Conservation (phyloP, 2,888 invertebrate genomes). For the Tenthredo livida region DNA sequence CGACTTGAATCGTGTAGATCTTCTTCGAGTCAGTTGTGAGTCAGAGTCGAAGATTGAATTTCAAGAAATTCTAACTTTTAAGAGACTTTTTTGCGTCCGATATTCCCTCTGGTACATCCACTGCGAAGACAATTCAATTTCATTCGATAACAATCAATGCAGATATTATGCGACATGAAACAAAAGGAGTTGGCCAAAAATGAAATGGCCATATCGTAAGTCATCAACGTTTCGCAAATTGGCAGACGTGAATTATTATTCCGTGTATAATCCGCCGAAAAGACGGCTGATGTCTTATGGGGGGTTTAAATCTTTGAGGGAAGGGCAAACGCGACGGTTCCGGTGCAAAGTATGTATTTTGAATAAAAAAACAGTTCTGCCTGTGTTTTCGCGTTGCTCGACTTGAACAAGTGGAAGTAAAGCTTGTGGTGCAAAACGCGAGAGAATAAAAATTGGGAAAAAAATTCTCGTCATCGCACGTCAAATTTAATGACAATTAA, state of each 20-base stretch:
- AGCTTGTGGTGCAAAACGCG: neutral
- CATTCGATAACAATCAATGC: neutral
- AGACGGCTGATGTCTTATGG: neutral
- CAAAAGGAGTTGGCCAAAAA: neutral
- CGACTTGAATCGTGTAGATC: neutral
- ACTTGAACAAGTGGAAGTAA: neutral
- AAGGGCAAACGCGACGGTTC: neutral
- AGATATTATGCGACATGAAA: too few species aligned
- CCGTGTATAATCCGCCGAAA: neutral
- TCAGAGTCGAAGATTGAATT: neutral
- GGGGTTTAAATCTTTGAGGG: neutral
- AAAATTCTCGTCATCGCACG: neutral
- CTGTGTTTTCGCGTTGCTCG: neutral
- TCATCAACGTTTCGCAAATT: neutral
- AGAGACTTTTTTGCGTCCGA: neutral
- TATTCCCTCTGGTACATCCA: neutral
- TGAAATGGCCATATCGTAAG: neutral
- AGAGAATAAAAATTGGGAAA: neutral
- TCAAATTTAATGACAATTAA: neutral
- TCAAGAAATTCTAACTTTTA: neutral
- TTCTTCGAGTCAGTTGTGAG: neutral
- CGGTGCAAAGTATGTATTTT: neutral
- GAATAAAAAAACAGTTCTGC: neutral
- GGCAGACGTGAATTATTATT: neutral
- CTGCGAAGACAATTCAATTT: neutral